Base-by-base conservation (phyloP, 2,113 vertebrate species). In the Melanerpes aurifrons region DNA sequence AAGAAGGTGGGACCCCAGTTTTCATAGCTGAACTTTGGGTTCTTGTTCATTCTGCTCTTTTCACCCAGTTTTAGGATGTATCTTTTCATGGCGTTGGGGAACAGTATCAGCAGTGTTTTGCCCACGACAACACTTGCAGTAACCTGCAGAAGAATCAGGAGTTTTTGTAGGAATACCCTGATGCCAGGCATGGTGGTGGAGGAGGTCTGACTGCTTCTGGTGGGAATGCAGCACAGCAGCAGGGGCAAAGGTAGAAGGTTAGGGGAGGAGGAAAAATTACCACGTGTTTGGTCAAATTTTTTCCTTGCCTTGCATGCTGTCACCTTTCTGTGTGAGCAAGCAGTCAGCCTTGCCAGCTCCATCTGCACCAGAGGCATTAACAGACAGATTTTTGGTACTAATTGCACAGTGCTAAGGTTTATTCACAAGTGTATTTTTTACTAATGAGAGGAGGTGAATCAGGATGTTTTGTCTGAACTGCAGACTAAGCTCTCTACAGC, bases 1-100 rank as follows among this genome's bases (percentile, higher is more conserved):
- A 94, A 95, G 31, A 99, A 98, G 0, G 98, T 98, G 0, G 97
- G 98, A 22, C 98, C 98, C 99, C 99, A 99, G 68, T 99, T 98
- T 75, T 99, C 98, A 0, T 97, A 99, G 37, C 81, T 94, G 85
- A 99, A 99, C 17, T 92, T 98, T 0, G 98, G 98, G 31, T 99
- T 98, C 71, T 90, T 47, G 10, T 96, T 93, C 97, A 98, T 98
- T 12, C 97, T 97, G 21, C 45, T 95, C 80, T 92, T 97, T 77
- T 97, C 87, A 0, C 98, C 98, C 71, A 96, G 72, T 87, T 97
- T 98, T 12, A 99, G 83, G 82, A 98, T 96, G 3, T 96, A 59
- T 53, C 86, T 98, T 94, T 97, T 98, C 85, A 94, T 82, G 35
- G 98, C 77, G 0, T 63, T 76, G 15, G 98, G 99, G 35, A 98